A percentile compares a stretch with the other conserved stretches of the same genome.
Evolutionary conservation across 2,113 vertebrate genomes (phyloP).

Genomic region (Megaptera novaeangliae): DNA sequence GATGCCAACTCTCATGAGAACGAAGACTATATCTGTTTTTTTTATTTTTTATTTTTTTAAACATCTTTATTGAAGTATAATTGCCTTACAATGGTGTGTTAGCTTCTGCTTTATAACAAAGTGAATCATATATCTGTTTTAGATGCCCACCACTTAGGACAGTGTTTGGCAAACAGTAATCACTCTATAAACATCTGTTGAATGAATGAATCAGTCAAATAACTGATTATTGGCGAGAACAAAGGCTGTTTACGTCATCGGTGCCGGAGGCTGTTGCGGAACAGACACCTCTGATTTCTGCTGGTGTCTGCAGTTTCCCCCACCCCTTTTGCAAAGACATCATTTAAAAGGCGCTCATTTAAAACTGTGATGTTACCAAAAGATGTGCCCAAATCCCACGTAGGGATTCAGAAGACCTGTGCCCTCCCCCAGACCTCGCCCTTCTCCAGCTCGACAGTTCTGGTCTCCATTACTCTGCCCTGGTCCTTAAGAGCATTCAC

Average conservation of each 20-base stretch:
- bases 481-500: not conserved
- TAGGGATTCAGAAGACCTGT: not conserved
- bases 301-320: not conserved
- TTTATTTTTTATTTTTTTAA: no score
- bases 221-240: not conserved
- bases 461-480: not conserved
- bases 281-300: not conserved
- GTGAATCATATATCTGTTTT: not conserved
- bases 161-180: not conserved
- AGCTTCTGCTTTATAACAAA: no score
- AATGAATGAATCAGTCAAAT: not conserved
- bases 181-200: not conserved
- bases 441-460: not conserved
- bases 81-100: no score
- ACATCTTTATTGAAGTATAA: no score
- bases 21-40: not conserved
- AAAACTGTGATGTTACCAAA: not conserved
- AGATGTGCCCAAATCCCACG: not conserved
- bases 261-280: rapidly evolving
- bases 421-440: not conserved
- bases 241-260: not conserved
- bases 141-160: not conserved
- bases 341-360: not conserved
- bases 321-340: not conserved
- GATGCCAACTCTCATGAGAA: not conserved